Percentiles rank a stretch among this genome's conserved stretches.
phyloP scores from a whole-genome alignment of 2,888 invertebrate genomes.

The Camponotus fellah region DNA sequence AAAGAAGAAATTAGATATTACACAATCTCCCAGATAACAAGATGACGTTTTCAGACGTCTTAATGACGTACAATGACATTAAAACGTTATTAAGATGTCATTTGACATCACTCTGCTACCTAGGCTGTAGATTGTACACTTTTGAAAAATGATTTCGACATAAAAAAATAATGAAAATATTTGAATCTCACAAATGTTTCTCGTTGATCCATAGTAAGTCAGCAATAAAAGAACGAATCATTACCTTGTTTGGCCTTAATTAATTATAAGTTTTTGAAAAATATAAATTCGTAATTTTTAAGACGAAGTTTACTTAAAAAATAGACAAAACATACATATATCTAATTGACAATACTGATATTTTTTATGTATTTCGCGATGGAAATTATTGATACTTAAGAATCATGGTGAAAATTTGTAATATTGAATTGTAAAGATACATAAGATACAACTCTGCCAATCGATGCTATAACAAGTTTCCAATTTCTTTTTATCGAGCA shows the following conservation, averaged over 20 bases:
- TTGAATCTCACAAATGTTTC: neutral
- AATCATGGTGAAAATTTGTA: neutral
- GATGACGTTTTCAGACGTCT: too few species aligned
- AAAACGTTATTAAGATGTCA: too few species aligned
- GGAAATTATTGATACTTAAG: constrained; percentile 21
- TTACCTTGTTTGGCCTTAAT: constrained; percentile 1
- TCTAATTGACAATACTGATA: constrained; percentile 37
- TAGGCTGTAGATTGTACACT: neutral
- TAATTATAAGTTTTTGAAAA: constrained; percentile 11
- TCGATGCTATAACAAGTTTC: neutral
- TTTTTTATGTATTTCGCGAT: neutral
- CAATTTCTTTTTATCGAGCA: neutral
- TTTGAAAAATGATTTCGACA: neutral
- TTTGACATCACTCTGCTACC: too few species aligned
- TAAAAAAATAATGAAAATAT: constrained; percentile 3
- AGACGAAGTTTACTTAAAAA: neutral
- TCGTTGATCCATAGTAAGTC: constrained; percentile 12
- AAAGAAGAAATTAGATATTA: neutral
- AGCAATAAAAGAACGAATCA: neutral
- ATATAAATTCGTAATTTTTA: constrained; percentile 28
- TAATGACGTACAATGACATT: too few species aligned
- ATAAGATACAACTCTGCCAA: neutral
- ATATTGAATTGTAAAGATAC: neutral
- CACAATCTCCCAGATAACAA: neutral
- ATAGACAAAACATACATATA: constrained; percentile 3